Percentiles rank a stretch among this genome's conserved stretches.
These are phyloP conservation scores for Muscidifurax raptorellus DNA, from an alignment of 1,140 invertebrate species.

Conservation along the genomic window DNA sequence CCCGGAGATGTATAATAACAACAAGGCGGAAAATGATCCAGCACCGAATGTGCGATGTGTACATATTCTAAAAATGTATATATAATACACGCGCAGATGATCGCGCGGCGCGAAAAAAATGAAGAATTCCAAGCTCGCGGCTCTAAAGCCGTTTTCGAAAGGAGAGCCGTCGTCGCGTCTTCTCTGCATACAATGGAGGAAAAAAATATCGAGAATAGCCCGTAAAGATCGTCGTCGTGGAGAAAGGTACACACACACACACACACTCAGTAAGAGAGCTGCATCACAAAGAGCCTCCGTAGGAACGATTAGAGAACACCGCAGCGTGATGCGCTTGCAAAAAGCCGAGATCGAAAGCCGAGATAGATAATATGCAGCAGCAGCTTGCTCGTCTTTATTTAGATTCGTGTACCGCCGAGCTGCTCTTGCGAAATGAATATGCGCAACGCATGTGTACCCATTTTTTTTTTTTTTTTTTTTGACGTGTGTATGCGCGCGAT, in stretches of 20 bases:
- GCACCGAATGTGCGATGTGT: not conserved
- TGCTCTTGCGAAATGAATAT: not conserved
- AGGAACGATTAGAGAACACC: too few relatives aligned
- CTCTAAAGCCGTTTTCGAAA: not conserved
- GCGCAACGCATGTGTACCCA: too few relatives aligned
- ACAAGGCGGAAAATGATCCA: not conserved
- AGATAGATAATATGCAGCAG: not conserved
- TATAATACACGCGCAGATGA: too few relatives aligned
- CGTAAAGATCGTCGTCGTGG: not conserved
- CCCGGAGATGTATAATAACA: not conserved
- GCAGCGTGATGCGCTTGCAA: not conserved
- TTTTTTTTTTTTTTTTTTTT: too few relatives aligned
- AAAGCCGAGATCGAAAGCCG: not conserved
- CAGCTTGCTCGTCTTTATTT: not conserved
- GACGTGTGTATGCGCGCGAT: too few relatives aligned
- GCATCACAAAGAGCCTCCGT: not conserved
- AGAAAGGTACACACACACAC: not conserved
- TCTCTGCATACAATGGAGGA: not conserved
- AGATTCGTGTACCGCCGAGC: not conserved
- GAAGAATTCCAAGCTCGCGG: not conserved
- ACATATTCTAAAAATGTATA: too few relatives aligned
- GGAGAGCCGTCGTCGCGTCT: not conserved
- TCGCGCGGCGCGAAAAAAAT: too few relatives aligned
- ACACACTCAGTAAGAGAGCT: not conserved
- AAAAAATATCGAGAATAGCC: not conserved